Evolutionary conservation across 2,888 invertebrate species (phyloP), one percentile per base, ranked within the genome.

Genomic region (Lithodes maja): DNA sequence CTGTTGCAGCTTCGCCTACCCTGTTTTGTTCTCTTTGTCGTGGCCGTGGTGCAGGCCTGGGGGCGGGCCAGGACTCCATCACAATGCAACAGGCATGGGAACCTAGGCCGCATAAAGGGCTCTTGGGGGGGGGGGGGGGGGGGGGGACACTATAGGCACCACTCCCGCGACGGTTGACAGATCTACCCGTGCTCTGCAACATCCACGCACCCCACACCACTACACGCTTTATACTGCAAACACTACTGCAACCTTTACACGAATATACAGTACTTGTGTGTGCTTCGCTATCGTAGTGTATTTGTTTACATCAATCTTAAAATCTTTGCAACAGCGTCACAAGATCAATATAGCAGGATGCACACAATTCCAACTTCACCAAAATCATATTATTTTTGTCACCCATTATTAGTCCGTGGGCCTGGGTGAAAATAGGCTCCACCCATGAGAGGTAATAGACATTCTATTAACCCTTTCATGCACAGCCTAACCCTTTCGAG

Each of bases 21-120:
- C 80, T 80, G 80, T 55, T 80, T 80, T 80, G 80, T 80, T 80
- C 80, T 61, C 80, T 80, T 80, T 80, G 80, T 71, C 53, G 79
- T 50, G 50, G 79, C 17, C 52, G 15, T 5, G 79, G 50, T 54
- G 80, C 80, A 80, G 80, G 80, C 80, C 80, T 80, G 55, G 55
- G 61, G 55, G 3, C 55, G 55, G 55, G 33, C 55, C 80, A 80
- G 80, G 80, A 54, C 80, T 80, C 55, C 17, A 17, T 12, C 55
- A 80, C 61, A 80, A 80, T 80, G 80, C 80, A 80, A 80, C 80
- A 80, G 80, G 80, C 80, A 55, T 80, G 80, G 80, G 15, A 33
- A 61, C 33, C 61, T 3, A 61, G 55, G 49, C 33, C 80, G 52
- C 15, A 80, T 55, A 55, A 80, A 80, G 61, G 80, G 33, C 33